These are phyloP conservation scores for Lycia hirtaria DNA, from an alignment of 2,888 invertebrate species.

Conservation along the genomic window DNA sequence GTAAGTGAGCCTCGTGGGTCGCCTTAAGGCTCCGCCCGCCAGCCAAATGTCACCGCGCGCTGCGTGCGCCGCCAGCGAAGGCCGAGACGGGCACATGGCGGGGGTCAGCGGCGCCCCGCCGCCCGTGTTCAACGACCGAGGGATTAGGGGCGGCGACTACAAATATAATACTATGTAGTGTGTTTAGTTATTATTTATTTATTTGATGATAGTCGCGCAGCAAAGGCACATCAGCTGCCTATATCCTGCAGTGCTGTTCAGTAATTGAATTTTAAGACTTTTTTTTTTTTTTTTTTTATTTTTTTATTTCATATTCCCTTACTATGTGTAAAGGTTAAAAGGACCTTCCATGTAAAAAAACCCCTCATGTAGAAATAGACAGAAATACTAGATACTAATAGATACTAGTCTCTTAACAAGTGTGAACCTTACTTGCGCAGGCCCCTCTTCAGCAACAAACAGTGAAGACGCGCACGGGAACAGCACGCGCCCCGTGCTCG, in stretches of 20 bases:
- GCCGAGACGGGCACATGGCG: conserved; percentile 89
- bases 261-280: no score
- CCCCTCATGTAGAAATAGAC: no score
- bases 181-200: background rate
- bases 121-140: conserved; percentile 71
- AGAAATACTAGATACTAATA: no score
- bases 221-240: no score
- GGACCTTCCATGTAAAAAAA: no score
- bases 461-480: conserved; percentile 96
- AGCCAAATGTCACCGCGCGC: conserved; percentile 97
- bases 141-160: conserved; percentile 74
- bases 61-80: conserved; percentile 94
- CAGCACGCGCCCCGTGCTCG: conserved; percentile 92
- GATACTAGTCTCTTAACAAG: no score
- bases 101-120: conserved; percentile 79
- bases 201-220: no score
- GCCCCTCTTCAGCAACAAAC: conserved; percentile 89
- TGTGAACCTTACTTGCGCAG: conserved; percentile 58
- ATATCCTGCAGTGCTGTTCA: no score
- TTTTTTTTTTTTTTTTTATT: no score
- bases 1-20: conserved; percentile 74
- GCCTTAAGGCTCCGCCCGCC: conserved; percentile 77
- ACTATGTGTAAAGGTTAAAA: no score
- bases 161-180: no score
- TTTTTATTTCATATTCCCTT: no score